phyloP scores from a whole-genome alignment of 1,140 invertebrate species.

The Drosophila gunungcola region DNA sequence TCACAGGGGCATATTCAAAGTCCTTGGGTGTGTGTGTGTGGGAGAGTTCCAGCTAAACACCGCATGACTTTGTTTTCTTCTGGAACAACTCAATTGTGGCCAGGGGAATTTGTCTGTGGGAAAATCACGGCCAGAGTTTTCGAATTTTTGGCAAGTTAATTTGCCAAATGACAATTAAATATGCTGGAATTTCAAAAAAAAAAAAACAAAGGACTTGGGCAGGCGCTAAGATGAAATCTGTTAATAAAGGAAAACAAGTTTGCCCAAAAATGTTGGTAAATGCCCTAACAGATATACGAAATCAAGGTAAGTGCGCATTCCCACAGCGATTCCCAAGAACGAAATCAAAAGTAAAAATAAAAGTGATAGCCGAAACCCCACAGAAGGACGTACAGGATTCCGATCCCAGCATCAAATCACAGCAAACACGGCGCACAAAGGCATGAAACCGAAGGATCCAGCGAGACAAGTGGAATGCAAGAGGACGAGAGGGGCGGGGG shows the following conservation, averaged over 20 bases:
- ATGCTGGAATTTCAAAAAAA: conserved; percentile 8
- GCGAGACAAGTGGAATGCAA: conserved; percentile 77
- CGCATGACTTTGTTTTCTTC: conserved; percentile 76
- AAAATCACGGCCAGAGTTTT: conserved; percentile 41
- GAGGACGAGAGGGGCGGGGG: conserved; percentile 8
- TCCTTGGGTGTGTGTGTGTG: conserved; percentile 28
- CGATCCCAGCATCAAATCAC: conserved; percentile 73
- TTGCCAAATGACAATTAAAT: conserved; percentile 68
- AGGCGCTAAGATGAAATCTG: conserved; percentile 7
- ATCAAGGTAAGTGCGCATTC: conserved; percentile 38
- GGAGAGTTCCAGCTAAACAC: conserved; percentile 75
- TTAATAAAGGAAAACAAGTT: conserved; percentile 11
- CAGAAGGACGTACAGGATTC: conserved; percentile 26
- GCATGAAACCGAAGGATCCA: conserved; percentile 58
- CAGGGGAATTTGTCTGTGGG: conserved; percentile 61
- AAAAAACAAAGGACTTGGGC: conserved; percentile 14
- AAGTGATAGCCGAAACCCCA: conserved; percentile 67
- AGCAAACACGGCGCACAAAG: conserved; percentile 54
- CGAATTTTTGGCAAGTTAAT: conserved; percentile 60
- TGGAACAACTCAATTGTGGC: conserved; percentile 69
- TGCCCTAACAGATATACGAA: conserved; percentile 7
- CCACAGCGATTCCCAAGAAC: conserved; percentile 36
- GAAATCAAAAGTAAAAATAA: conserved; percentile 80
- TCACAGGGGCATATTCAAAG: conserved; percentile 65
- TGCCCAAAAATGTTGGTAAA: conserved; percentile 3